Conservation (phyloP, 2,113 vertebrate genomes). For the Pygoscelis adeliae region DNA sequence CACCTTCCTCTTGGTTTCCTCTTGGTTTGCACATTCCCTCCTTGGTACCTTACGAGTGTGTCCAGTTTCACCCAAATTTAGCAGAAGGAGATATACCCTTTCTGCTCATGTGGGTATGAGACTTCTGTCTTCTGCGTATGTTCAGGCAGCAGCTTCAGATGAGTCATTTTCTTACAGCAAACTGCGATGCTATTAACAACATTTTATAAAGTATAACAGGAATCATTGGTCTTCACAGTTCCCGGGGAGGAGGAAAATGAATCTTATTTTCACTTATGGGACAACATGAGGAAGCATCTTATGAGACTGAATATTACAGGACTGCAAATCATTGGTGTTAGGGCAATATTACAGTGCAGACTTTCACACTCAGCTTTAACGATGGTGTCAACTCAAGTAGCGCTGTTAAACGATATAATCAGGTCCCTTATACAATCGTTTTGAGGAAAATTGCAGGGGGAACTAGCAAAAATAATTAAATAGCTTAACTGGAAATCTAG, state of each 20-base stretch:
- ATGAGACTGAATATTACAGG: not conserved
- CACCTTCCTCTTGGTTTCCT: not conserved
- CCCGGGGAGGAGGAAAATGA: not conserved
- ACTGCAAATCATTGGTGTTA: not conserved
- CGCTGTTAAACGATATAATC: not conserved
- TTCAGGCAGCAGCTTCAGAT: not conserved
- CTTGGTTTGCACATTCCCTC: not conserved
- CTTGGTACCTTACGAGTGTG: accelerated
- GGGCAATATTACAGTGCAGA: not conserved
- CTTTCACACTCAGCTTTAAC: not conserved
- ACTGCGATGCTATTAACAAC: not conserved
- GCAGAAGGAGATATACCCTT: not conserved
- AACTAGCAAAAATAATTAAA: not conserved
- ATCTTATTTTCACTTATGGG: not conserved
- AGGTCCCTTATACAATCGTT: not conserved
- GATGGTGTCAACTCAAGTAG: not conserved
- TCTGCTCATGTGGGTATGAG: not conserved
- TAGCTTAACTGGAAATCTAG: not conserved
- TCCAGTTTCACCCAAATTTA: too few relatives aligned
- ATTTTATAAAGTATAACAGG: not conserved
- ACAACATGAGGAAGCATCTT: not conserved
- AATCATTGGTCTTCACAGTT: not conserved
- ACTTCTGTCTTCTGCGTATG: not conserved
- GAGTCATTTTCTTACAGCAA: not conserved
- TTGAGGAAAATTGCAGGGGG: not conserved